These are phyloP conservation scores for Melipona quadrifasciata DNA, from an alignment of 1,140 invertebrate species.

Conservation along the genomic window DNA sequence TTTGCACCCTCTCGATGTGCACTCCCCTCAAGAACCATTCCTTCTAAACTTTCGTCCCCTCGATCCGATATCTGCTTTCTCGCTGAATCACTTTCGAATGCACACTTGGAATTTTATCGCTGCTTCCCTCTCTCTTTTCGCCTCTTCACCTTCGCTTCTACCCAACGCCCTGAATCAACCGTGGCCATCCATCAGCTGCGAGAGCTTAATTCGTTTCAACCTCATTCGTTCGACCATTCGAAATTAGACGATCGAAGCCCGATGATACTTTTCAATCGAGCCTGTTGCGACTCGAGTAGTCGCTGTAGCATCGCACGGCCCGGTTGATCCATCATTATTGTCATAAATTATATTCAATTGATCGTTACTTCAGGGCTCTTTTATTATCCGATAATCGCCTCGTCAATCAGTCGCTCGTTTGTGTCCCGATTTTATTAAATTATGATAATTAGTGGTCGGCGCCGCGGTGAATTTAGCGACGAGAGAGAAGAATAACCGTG, in stretches of 20 bases:
- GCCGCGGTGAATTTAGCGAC: background rate
- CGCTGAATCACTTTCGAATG: constrained; percentile 31
- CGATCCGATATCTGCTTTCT: constrained; percentile 5
- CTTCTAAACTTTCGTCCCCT: background rate
- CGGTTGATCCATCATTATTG: background rate
- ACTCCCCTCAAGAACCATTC: background rate
- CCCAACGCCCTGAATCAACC: background rate
- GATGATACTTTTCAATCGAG: too few species aligned
- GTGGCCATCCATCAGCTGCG: constrained; percentile 30
- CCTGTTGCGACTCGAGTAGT: background rate
- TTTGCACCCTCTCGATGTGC: background rate
- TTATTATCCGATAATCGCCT: constrained; percentile 54
- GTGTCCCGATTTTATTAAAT: background rate
- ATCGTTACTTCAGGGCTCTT: background rate
- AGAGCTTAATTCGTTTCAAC: constrained; percentile 22
- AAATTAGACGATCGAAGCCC: background rate
- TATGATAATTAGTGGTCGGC: background rate
- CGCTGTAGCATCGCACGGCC: too few species aligned
- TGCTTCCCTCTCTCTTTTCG: background rate
- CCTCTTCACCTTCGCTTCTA: background rate
- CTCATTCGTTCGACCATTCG: background rate
- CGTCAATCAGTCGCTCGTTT: constrained; percentile 41
- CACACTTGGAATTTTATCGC: constrained; percentile 40
- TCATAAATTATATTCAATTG: background rate
- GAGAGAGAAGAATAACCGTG: too few species aligned